Evolutionary conservation across 2,888 invertebrate species (phyloP).

Genomic region (Gortyna flavago): DNA sequence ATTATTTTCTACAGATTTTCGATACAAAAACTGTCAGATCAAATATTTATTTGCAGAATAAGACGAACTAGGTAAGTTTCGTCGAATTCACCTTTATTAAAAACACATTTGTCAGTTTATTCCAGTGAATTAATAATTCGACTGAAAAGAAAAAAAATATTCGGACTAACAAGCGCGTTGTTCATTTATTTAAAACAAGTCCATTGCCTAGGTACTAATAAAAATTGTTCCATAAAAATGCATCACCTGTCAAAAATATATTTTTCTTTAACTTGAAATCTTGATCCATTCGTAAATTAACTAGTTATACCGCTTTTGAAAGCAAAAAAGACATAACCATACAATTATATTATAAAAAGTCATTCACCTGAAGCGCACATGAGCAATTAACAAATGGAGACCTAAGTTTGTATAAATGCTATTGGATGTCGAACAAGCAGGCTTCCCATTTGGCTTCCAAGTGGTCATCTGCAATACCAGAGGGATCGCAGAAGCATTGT

Average conservation of each 20-base stretch:
- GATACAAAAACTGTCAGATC: neutral
- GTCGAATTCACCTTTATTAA: neutral
- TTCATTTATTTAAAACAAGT: neutral
- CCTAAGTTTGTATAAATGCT: neutral
- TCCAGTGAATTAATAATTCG: neutral
- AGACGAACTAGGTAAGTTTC: too few relatives aligned
- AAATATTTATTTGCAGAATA: neutral
- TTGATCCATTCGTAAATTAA: conserved; percentile 41
- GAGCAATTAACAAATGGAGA: conserved; percentile 33
- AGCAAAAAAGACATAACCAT: conserved; percentile 16
- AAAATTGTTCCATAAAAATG: neutral
- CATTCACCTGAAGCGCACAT: conserved; percentile 30
- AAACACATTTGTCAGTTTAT: neutral
- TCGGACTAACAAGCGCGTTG: neutral
- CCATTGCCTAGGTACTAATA: neutral
- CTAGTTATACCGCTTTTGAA: conserved; percentile 31
- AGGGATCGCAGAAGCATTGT: neutral
- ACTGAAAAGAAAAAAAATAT: neutral
- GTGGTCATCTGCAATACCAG: neutral
- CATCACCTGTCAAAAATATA: conserved; percentile 1
- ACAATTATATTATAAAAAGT: conserved; percentile 31
- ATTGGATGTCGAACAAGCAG: neutral
- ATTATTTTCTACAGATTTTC: neutral
- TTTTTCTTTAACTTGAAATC: neutral
- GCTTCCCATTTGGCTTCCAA: neutral